Base-by-base conservation (phyloP, 2,113 vertebrate genomes). In the Salminus brasiliensis region DNA sequence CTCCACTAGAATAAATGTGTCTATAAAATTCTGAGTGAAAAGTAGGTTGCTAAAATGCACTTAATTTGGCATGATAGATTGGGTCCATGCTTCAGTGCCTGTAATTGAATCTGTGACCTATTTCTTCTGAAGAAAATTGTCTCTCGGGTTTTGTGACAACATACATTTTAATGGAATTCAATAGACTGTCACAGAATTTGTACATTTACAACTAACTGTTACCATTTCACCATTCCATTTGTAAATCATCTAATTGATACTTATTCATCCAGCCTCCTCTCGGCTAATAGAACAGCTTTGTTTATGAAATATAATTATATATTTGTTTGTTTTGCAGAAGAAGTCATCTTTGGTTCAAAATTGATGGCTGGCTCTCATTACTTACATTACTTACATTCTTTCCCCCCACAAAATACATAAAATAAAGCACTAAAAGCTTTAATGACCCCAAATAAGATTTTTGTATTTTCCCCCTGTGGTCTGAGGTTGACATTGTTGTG, bases 41-140 rank as follows among this genome's bases (percentile, higher is more conserved):
- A 97, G 96, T 98, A 98, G 97, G 97, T 98, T 98, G 96, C 97
- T 98, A 98, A 99, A 98, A 98, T 95, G 95, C 96, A 98, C 96
- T 98, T 99, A 98, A 99, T 99, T 98, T 99, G 97, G 95, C 97
- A 98, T 99, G 98, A 99, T 99, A 99, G 98, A 99, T 98, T 98
- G 98, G 97, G 96, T 98, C 96, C 96, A 98, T 95, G 97, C 96
- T 97, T 98, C 96, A 96, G 92, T 96, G 97, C 93, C 94, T 98
- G 96, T 99, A 98, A 99, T 98, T 98, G 97, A 99, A 98, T 98
- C 96, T 97, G 96, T 98, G 97, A 99, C 97, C 98, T 99, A 98
- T 98, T 99, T 99, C 97, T 97, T 97, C 96, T 94, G 95, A 97
- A 96, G 96, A 96, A 98, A 97, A 98, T 96, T 95, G 95, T 97